These are phyloP conservation scores for Andrena camellia DNA, from an alignment of 2,888 invertebrate species.

Conservation along the genomic window DNA sequence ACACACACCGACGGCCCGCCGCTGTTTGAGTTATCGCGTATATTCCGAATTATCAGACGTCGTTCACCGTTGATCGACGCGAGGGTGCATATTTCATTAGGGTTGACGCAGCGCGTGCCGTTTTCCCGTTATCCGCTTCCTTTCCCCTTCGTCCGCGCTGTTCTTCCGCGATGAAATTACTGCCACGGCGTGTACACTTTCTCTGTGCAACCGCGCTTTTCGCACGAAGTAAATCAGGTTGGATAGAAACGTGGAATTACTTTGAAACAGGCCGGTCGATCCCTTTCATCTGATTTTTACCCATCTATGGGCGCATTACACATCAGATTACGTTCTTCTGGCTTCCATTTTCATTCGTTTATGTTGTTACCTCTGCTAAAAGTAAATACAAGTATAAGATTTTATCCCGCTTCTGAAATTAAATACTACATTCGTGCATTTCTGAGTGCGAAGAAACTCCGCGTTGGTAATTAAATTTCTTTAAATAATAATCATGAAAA, in stretches of 20 bases:
- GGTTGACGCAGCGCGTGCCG: slow-evolving; percentile 6
- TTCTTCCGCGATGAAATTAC: slow-evolving; percentile 4
- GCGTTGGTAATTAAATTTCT: no score
- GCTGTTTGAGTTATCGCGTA: slow-evolving; percentile 58
- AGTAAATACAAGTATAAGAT: no score
- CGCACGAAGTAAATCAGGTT: slow-evolving; percentile 33
- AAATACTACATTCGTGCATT: no score
- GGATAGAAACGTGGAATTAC: slow-evolving; percentile 20
- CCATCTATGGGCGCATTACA: no score
- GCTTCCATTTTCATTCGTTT: no score
- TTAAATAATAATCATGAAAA: no score
- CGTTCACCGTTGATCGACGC: slow-evolving; percentile 59
- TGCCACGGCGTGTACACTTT: background rate
- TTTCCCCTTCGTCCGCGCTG: background rate
- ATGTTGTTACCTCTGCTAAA: no score
- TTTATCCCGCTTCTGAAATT: no score
- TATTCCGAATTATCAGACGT: slow-evolving; percentile 60
- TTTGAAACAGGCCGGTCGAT: slow-evolving; percentile 12
- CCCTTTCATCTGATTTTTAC: background rate
- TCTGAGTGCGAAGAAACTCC: no score
- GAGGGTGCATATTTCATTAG: slow-evolving; percentile 67
- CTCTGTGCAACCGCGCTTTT: slow-evolving; percentile 13
- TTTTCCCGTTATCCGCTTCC: background rate
- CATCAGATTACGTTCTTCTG: no score
- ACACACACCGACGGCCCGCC: slow-evolving; percentile 45